phyloP scores from a whole-genome alignment of 2,888 invertebrate genomes.

The Exocentrus adspersus region DNA sequence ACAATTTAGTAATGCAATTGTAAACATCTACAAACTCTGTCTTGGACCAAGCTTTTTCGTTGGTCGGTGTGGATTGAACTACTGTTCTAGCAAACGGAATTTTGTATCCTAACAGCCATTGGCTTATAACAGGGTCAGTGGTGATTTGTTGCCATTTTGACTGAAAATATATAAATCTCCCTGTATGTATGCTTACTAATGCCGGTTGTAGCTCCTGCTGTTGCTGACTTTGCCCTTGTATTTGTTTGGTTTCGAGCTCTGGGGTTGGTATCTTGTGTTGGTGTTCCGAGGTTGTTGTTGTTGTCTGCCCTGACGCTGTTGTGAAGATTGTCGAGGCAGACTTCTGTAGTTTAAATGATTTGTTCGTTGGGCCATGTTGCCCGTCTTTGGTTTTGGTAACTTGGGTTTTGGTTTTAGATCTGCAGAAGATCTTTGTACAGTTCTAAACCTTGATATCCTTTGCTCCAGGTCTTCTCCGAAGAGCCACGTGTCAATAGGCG shows the following conservation, averaged over 20 bases:
- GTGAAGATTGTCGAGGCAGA: constrained; percentile 26
- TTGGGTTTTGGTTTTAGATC: constrained; percentile 13
- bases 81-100: constrained; percentile 6
- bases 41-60: background rate
- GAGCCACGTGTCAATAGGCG: constrained; percentile 5
- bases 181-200: constrained; percentile 13
- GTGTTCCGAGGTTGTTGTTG: background rate
- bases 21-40: background rate
- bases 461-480: constrained; percentile 9
- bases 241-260: background rate
- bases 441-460: constrained; percentile 9
- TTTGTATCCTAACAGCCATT: background rate
- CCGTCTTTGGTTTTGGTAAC: background rate
- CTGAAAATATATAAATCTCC: background rate
- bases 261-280: background rate
- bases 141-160: constrained; percentile 5
- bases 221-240: background rate
- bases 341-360: constrained; percentile 26
- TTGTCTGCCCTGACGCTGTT: constrained; percentile 22
- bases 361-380: background rate
- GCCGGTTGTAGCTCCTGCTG: background rate
- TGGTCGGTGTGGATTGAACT: background rate
- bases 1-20: constrained; percentile 3
- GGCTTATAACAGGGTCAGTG: background rate
- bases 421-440: constrained; percentile 9